Conservation (phyloP, 1,140 invertebrate genomes). For the Muscidifurax raptorellus region DNA sequence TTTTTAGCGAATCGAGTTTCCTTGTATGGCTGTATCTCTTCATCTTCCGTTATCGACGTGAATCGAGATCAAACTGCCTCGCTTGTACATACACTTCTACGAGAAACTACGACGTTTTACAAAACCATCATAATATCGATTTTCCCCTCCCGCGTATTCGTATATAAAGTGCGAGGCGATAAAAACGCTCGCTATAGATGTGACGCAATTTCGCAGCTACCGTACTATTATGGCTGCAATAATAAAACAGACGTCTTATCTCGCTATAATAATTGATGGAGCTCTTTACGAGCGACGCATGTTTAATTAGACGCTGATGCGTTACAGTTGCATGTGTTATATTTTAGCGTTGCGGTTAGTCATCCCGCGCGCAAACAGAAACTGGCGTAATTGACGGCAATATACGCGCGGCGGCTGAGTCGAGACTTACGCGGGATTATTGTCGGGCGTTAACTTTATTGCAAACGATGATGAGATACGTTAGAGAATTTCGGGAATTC, state of each 20-base stretch:
- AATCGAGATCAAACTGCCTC: no score
- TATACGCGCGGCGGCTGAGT: not conserved
- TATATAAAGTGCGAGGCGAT: conserved; percentile 6
- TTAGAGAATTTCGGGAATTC: not conserved
- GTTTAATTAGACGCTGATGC: not conserved
- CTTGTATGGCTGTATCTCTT: no score
- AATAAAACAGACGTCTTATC: conserved; percentile 15
- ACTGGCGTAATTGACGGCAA: not conserved
- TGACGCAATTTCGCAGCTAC: not conserved
- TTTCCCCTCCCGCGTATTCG: conserved; percentile 3
- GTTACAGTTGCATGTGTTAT: no score
- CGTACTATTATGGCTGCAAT: not conserved
- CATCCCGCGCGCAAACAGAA: no score
- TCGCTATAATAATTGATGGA: not conserved
- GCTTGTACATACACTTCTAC: no score
- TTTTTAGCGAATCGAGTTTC: no score
- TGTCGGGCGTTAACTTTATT: not conserved
- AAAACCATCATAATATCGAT: not conserved
- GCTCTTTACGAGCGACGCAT: not conserved
- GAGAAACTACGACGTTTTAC: no score
- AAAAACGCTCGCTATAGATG: not conserved
- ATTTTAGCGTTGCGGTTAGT: no score
- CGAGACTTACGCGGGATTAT: not conserved
- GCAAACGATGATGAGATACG: not conserved
- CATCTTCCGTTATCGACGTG: no score